These are phyloP conservation scores for Porphyrio hochstetteri DNA, from an alignment of 2,113 vertebrate species.

Conservation along the genomic window DNA sequence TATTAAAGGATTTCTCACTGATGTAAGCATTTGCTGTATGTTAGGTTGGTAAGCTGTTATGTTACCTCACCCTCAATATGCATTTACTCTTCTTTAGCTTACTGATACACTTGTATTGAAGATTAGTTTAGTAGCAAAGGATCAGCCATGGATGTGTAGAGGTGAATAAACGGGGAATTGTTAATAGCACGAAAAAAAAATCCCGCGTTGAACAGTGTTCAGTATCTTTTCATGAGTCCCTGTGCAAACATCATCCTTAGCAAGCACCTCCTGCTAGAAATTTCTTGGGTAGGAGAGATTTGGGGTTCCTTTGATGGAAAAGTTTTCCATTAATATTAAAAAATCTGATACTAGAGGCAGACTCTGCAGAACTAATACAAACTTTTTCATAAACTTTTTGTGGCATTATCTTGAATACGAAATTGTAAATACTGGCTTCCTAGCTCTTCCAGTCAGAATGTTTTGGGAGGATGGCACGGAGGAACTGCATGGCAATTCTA, in stretches of 20 bases:
- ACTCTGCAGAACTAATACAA: neutral
- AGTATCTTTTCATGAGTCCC: neutral
- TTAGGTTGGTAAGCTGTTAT: neutral
- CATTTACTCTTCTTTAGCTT: neutral
- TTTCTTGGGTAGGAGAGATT: neutral
- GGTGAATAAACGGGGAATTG: neutral
- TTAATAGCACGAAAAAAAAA: neutral
- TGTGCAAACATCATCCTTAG: neutral
- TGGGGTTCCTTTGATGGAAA: neutral
- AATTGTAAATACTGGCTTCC: neutral
- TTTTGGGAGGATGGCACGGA: neutral
- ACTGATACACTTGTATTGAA: neutral
- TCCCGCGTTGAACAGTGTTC: neutral
- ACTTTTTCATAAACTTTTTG: neutral
- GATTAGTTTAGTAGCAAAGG: neutral
- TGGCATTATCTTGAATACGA: neutral
- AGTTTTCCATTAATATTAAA: neutral
- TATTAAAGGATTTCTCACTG: neutral
- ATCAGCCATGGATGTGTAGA: fast-evolving
- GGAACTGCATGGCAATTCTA: neutral
- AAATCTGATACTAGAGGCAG: neutral
- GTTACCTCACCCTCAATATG: neutral
- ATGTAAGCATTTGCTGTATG: neutral
- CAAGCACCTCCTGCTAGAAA: neutral
- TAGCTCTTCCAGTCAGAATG: neutral